Evolutionary conservation across 2,888 invertebrate species (phyloP).

Genomic region (Chloromyia formosa): DNA sequence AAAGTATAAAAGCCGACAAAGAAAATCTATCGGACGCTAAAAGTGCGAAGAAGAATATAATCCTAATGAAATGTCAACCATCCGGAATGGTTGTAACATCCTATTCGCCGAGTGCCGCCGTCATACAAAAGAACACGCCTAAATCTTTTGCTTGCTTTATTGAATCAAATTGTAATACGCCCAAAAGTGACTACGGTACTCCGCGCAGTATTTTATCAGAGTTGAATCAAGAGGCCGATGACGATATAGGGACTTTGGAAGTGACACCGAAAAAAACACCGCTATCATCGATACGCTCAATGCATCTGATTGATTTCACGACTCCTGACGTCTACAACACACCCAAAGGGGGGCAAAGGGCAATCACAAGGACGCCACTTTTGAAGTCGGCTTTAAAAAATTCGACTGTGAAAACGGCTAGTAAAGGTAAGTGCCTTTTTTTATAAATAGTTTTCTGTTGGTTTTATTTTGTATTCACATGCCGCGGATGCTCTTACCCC

Average conservation of each 20-base stretch:
- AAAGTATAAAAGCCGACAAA: not conserved
- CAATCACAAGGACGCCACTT: not conserved
- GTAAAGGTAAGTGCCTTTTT: slow-evolving; percentile 21
- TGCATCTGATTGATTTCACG: slow-evolving; percentile 60
- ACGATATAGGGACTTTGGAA: slow-evolving; percentile 33
- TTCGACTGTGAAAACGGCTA: slow-evolving; percentile 11
- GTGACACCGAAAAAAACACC: slow-evolving; percentile 55
- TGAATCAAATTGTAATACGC: slow-evolving; percentile 50
- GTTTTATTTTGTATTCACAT: no score
- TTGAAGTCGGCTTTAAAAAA: slow-evolving; percentile 43
- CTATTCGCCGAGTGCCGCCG: slow-evolving; percentile 58
- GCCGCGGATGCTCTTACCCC: no score
- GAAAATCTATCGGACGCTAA: not conserved
- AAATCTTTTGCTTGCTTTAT: slow-evolving; percentile 58
- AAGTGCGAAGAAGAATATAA: not conserved
- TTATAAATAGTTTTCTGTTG: not conserved
- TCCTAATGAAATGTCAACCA: slow-evolving; percentile 50
- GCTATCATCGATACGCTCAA: slow-evolving; percentile 55
- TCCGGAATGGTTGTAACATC: slow-evolving; percentile 61
- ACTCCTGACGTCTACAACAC: slow-evolving; percentile 54
- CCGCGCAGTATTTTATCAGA: slow-evolving; percentile 56
- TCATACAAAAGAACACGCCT: slow-evolving; percentile 54
- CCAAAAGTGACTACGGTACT: slow-evolving; percentile 52
- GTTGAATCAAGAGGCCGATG: slow-evolving; percentile 45
- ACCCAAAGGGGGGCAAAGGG: not conserved